A percentile compares a stretch with the other conserved stretches of the same genome.
Conservation (phyloP, 2,113 vertebrate genomes). For the Alexandromys fortis region DNA sequence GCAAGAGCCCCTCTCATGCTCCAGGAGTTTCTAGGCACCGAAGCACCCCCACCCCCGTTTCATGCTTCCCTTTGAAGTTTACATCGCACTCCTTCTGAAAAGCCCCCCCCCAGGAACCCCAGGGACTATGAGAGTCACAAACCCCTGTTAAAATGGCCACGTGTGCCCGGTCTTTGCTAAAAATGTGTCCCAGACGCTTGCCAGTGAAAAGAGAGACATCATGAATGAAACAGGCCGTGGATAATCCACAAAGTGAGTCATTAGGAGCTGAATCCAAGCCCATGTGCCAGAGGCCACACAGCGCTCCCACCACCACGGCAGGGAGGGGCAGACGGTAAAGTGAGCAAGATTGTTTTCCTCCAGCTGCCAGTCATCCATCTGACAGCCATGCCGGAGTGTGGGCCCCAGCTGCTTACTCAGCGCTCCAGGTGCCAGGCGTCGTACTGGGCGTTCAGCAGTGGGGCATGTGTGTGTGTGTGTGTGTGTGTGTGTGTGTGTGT, state of each 20-base stretch:
- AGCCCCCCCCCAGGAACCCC: neutral
- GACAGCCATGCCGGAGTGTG: neutral
- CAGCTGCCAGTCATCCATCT: neutral
- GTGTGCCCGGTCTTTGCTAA: neutral
- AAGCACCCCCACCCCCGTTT: neutral
- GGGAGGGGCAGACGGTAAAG: neutral
- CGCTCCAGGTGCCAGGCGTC: neutral
- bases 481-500: rapidly evolving
- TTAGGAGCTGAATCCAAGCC: neutral
- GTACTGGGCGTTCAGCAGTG: neutral
- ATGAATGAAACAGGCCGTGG: neutral
- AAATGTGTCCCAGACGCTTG: neutral
- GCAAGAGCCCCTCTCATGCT: neutral
- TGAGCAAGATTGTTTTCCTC: neutral
- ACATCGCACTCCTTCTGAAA: neutral
- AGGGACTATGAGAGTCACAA: neutral
- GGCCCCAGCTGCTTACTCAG: conserved; percentile 48
- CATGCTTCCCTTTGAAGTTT: neutral
- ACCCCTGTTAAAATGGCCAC: neutral
- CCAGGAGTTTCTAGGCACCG: neutral
- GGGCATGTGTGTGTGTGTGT: rapidly evolving
- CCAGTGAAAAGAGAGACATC: neutral
- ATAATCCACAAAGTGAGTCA: neutral
- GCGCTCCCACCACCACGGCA: neutral
- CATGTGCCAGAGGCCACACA: neutral